Evolutionary conservation across 2,113 vertebrate genomes (phyloP), one percentile per base, ranked within the genome.

Genomic region (Vulpes vulpes): DNA sequence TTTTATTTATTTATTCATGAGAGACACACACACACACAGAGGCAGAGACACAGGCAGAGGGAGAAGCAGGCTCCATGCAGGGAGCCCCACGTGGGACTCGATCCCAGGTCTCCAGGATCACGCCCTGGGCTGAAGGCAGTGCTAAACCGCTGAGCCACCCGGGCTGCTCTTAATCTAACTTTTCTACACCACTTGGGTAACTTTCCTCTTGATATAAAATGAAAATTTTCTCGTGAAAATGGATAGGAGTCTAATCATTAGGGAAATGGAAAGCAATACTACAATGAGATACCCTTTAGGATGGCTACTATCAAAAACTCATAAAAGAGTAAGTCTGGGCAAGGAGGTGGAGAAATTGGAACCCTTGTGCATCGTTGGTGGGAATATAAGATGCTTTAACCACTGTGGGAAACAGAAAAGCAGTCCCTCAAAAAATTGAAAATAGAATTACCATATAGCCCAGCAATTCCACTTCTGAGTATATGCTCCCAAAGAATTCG

Each of bases 201-300:
- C n/a, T 87, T 89, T 83, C 25, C 2, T 85, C 12, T 67, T 87
- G 5, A 59, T 49, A 43, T 25, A 94, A 93, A 96, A 93, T 90
- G 14, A 78, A 78, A 62, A 67, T 64, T 83, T 93, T 59, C 5
- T 38, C 84, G 22, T 64, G 89, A 88, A 94, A 86, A 53, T 51
- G 19, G 9, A n/a, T 84, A 96, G 20, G 49, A 71, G 60, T 91
- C 51, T 86, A 79, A 79, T 86, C 17, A 53, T 79, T 86, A 86
- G 60, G 62, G 51, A 91, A 95, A 85, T 51, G 8, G 8, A 35
- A 78, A 60, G 19, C 38, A 32, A 62, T 85, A 69, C 62, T 71
- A 30, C 6, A 64, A 22, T 82, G n/a, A 67, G 69, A 59, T 78
- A 79, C 12, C 17, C 16, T 32, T 60, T 79, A 53, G n/a, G 17